These are phyloP conservation scores for Lasioglossum villosulum DNA, from an alignment of 2,888 invertebrate species.

Conservation along the genomic window DNA sequence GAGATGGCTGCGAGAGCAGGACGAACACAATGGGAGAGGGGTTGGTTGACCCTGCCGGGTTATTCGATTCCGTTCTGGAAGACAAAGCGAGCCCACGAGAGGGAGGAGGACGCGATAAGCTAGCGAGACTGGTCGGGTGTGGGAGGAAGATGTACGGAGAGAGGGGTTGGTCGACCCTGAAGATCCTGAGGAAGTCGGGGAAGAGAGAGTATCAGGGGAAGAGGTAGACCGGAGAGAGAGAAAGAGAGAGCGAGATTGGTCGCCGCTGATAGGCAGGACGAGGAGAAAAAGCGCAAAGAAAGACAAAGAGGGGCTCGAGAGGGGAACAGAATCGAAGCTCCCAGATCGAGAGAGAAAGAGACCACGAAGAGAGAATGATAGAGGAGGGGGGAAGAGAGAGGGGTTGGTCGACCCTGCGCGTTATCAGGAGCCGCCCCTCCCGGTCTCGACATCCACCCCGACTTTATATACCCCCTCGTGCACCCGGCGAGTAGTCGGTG, in stretches of 20 bases:
- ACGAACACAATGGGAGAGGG: conserved; percentile 47
- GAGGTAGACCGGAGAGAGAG: background rate
- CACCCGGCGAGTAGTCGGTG: conserved; percentile 48
- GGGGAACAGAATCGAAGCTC: conserved; percentile 19
- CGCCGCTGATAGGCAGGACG: conserved; percentile 24
- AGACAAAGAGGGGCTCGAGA: conserved; percentile 28
- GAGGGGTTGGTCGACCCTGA: conserved; percentile 62
- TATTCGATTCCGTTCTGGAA: conserved; percentile 49
- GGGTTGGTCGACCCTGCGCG: conserved; percentile 82
- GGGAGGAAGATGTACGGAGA: conserved; percentile 52
- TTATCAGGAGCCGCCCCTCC: conserved; percentile 79
- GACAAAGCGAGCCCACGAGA: conserved; percentile 42
- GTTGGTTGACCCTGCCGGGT: conserved; percentile 64
- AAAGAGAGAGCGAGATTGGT: conserved; percentile 6
- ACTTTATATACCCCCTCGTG: conserved; percentile 64
- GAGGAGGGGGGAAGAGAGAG: conserved; percentile 61
- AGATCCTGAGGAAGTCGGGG: conserved; percentile 22
- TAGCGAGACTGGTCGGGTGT: conserved; percentile 33
- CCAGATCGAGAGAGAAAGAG: conserved; percentile 9
- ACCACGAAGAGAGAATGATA: background rate
- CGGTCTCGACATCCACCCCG: conserved; percentile 72
- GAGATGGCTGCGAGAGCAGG: background rate
- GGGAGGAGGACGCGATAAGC: conserved; percentile 38
- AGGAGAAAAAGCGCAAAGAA: conserved; percentile 1
- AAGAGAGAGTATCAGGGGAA: conserved; percentile 58